Evolutionary conservation across 2,113 vertebrate species (phyloP), one percentile per base, ranked within the genome.

Genomic region (Eleginops maclovinus): DNA sequence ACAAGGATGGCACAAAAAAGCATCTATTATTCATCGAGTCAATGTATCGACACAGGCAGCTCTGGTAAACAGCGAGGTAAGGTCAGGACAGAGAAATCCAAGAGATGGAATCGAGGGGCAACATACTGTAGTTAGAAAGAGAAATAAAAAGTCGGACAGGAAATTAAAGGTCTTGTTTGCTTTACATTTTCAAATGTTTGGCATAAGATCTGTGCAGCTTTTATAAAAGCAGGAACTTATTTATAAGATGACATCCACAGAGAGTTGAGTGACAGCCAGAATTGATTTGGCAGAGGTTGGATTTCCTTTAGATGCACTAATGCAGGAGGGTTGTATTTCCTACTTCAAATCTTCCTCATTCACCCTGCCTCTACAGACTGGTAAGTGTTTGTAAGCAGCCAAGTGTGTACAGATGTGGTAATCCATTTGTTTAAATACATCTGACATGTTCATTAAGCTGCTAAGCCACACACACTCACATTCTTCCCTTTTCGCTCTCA

Each of bases 351-450:
- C 55, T 60, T 43, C 63, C 63, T 58, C 59, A 63, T 28, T 72
- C 72, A 76, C 24, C 44, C 44, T 46, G 51, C 73, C 21, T 24
- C 59, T 47, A 64, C 71, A 61, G 53, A 59, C 51, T 79, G 56
- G 17, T 63, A 46, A 85, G 77, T 80, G 75, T 82, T 78, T 77
- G 66, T 59, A 61, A 70, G 71, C 49, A 81, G 80, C 86, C 8
- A n/a, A 87, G 68, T 89, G 88, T 89, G 79, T 83, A 82, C 77
- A 77, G 87, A 89, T 82, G 81, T 89, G 75, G 75, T 93, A 91
- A 93, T 91, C 89, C 89, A 87, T 92, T 93, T 92, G 91, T 93
- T 93, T 90, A 90, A 92, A 90, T 85, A 86, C 88, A 90, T 89
- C 86, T 89, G 92, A 93, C 91, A 91, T 76, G 84, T 92, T 91